These are phyloP conservation scores for Lerista edwardsae DNA, from an alignment of 2,797 vertebrate species.

Conservation along the genomic window DNA sequence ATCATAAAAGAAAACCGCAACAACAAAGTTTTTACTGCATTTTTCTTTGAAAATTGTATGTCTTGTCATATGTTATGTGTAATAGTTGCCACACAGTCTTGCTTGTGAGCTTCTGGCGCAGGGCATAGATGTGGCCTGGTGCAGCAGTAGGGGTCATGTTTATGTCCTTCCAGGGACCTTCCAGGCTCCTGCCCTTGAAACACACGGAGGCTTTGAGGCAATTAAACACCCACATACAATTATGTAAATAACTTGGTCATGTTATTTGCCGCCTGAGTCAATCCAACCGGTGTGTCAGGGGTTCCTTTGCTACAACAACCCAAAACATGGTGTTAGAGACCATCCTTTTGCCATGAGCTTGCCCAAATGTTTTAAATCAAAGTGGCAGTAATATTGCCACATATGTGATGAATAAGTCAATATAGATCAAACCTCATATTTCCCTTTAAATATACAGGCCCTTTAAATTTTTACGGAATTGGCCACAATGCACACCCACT, in stretches of 20 bases:
- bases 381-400: slow-evolving; percentile 20
- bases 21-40: no score
- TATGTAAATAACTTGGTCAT: no score
- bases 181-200: not conserved
- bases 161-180: not conserved
- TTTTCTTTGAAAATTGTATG: no score
- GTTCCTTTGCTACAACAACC: not conserved
- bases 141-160: no score
- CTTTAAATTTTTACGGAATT: not conserved
- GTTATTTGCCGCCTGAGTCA: not conserved
- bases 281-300: not conserved
- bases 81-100: no score
- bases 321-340: not conserved
- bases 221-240: not conserved
- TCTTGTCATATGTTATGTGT: no score
- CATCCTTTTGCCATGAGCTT: not conserved
- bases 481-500: not conserved
- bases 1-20: no score
- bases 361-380: slow-evolving; percentile 10
- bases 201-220: not conserved
- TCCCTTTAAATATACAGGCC: not conserved
- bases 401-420: slow-evolving; percentile 18
- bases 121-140: not conserved
- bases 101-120: no score
- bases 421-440: slow-evolving; percentile 1